Conservation (phyloP, 2,797 vertebrate species). For the Cynopterus sphinx region DNA sequence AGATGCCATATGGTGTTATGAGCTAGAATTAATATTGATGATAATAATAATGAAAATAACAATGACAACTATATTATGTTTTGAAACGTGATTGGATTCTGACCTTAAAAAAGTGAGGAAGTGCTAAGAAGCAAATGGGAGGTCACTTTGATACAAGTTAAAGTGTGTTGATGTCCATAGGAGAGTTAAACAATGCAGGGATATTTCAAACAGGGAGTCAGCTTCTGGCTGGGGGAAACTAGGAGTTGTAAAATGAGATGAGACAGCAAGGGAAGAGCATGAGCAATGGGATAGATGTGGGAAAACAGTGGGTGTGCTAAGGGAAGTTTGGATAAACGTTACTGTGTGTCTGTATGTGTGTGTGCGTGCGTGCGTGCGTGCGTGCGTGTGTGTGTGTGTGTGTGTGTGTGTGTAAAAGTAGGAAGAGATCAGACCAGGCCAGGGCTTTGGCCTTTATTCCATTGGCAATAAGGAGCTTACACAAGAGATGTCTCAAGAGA, state of each 20-base stretch:
- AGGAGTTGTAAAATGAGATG: not conserved
- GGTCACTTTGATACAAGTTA: not conserved
- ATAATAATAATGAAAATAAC: not conserved
- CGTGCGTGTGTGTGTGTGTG: constrained; percentile 25
- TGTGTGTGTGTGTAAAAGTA: constrained; percentile 57
- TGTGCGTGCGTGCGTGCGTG: not conserved
- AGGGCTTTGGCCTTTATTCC: constrained; percentile 68
- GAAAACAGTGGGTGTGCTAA: constrained; percentile 74
- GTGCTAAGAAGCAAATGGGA: constrained; percentile 35
- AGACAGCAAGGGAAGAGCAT: constrained; percentile 4
- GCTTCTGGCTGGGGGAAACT: not conserved
- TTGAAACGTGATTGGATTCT: constrained; percentile 16
- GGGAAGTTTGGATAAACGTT: constrained; percentile 59
- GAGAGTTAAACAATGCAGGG: not conserved
- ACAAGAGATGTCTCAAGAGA: constrained; percentile 72
- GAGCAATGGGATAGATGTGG: constrained; percentile 58
- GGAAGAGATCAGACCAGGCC: constrained; percentile 60
- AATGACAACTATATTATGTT: not conserved
- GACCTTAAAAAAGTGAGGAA: constrained; percentile 14
- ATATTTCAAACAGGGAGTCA: not conserved
- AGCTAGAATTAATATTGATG: not conserved
- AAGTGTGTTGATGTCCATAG: not conserved
- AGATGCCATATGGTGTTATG: not conserved
- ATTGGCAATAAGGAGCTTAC: constrained; percentile 71
- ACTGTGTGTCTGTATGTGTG: not conserved